Percentiles rank a stretch among this genome's conserved stretches.
Conservation (phyloP, 2,888 invertebrate species). For the Amiota mariae region DNA sequence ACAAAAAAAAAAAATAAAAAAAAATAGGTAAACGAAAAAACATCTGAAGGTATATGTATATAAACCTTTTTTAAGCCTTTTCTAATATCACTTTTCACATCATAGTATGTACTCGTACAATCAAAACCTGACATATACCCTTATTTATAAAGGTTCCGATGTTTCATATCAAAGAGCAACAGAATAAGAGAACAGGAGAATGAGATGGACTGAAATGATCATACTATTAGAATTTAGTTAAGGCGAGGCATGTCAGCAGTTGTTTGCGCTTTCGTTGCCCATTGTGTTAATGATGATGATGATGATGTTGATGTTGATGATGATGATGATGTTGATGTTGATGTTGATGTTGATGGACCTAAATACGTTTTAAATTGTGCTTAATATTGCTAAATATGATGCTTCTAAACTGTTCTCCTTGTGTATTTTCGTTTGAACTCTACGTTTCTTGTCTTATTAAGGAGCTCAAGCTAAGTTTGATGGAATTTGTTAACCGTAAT, state of each 20-base stretch:
- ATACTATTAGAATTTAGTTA: slow-evolving; percentile 34
- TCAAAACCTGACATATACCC: slow-evolving; percentile 28
- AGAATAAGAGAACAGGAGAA: background rate
- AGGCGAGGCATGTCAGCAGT: slow-evolving; percentile 23
- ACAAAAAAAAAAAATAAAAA: background rate
- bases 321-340: slow-evolving; percentile 4
- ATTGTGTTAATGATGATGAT: background rate
- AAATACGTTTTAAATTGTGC: slow-evolving; percentile 64
- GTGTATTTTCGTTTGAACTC: slow-evolving; percentile 40
- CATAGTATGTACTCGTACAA: slow-evolving; percentile 31
- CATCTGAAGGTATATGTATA: slow-evolving; percentile 41
- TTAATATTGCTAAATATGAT: slow-evolving; percentile 42
- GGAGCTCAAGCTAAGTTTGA: no score
- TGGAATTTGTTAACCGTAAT: no score
- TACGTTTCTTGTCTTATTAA: no score
- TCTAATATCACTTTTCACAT: slow-evolving; percentile 30
- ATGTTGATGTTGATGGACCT: slow-evolving; percentile 41
- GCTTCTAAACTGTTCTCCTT: slow-evolving; percentile 31
- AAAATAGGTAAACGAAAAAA: slow-evolving; percentile 34
- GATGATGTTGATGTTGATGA: background rate
- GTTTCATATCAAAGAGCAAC: background rate
- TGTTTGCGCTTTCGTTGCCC: slow-evolving; percentile 41
- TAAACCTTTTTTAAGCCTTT: slow-evolving; percentile 7
- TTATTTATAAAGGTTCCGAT: slow-evolving; percentile 22
- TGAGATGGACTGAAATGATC: slow-evolving; percentile 33